Base-by-base conservation (phyloP, 2,113 vertebrate genomes). In the Tetrao urogallus region DNA sequence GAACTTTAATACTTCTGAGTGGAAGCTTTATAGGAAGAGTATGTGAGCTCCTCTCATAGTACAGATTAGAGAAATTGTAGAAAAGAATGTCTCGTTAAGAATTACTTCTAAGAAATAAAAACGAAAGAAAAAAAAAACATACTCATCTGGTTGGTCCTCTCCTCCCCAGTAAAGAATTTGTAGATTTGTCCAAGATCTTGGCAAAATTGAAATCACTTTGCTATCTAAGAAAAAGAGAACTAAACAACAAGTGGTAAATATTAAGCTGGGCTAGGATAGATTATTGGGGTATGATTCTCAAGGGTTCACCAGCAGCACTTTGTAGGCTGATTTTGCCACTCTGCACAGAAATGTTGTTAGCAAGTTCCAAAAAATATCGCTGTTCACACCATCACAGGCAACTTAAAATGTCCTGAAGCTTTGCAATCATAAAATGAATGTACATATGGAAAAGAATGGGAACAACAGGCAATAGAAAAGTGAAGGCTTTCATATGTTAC, bases 101-200 rank as follows among this genome's bases (percentile, higher is more conserved):
- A 82, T 21, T 3, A 25, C 3, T 13, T 19, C 1, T 0, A 5
- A 6, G 6, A 15, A 45, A n/a, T 5, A 28, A 27, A 27, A 27
- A 52, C 5, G 13, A 52, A 50, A 50, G 48, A 10, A 32, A 32
- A 56, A 30, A 25, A 72, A 40, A 11, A 75, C 4, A 10, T 42
- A 5, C 77, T 89, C 19, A 57, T 20, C 2, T 45, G 1, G 1
- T 40, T 64, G 24, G 3, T 56, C 20, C 13, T 4, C 8, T 7
- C 24, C 6, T 15, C 7, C 19, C 8, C 8, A 28, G 30, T 6
- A n/a, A 73, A 61, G 7, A 64, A n/a, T 4, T 3, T 32, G 32
- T 82, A 71, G 8, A 7, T 38, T 67, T 75, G 30, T 5, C 4
- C 8, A 60, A 6, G 21, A 47, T 52, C 17, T 11, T 10, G 22